These are phyloP conservation scores for Percopsis transmontana DNA, from an alignment of 2,113 vertebrate species.

Conservation along the genomic window DNA sequence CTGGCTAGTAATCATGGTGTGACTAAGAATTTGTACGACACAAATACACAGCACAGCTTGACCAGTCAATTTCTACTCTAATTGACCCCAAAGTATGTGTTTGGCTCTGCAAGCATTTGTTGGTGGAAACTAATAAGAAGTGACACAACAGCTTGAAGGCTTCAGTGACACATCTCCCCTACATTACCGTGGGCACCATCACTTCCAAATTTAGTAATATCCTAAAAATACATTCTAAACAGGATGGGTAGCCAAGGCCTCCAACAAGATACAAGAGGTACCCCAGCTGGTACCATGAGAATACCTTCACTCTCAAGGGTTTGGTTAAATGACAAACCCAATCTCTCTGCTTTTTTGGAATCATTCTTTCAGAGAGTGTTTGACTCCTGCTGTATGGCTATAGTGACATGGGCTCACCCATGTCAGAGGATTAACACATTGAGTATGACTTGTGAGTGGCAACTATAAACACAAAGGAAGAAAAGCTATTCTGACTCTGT, in stretches of 20 bases:
- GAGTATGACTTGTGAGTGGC: conserved; percentile 38
- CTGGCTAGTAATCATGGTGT: conserved; percentile 30
- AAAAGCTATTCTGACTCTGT: not conserved
- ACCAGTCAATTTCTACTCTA: conserved; percentile 23
- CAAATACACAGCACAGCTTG: conserved; percentile 35
- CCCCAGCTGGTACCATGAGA: conserved; percentile 67
- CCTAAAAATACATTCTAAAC: conserved; percentile 66
- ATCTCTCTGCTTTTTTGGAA: no score
- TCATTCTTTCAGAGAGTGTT: no score
- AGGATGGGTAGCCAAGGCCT: conserved; percentile 60
- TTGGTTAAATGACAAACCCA: no score
- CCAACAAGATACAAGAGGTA: conserved; percentile 66
- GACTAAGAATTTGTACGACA: conserved; percentile 16
- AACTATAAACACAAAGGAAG: conserved; percentile 49
- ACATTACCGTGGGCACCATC: conserved; percentile 52
- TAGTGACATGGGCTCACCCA: conserved; percentile 50
- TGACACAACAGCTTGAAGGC: conserved; percentile 39
- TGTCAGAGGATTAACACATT: conserved; percentile 50
- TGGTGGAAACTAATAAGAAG: conserved; percentile 42
- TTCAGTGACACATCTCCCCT: conserved; percentile 50
- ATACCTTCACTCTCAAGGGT: conserved; percentile 38
- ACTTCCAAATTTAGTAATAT: conserved; percentile 41
- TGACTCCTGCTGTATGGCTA: conserved; percentile 45
- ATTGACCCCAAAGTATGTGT: conserved; percentile 20
- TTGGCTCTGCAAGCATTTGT: conserved; percentile 28